Conservation (phyloP, 2,113 vertebrate genomes). For the Rostratula benghalensis region DNA sequence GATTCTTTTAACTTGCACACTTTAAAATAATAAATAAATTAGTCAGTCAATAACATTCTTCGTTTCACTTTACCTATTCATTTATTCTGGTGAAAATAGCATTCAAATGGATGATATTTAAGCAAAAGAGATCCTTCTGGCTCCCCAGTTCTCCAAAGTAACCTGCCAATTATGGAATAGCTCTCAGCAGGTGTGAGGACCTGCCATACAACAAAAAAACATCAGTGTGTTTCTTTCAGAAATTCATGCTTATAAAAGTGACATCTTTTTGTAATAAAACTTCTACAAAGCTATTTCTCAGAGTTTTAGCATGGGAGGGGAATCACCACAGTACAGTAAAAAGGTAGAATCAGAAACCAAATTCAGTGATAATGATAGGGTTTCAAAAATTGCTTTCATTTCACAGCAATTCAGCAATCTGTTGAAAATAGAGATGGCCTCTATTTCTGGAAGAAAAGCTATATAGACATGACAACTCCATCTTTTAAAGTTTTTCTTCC, state of each 20-base stretch:
- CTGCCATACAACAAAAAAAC: background rate
- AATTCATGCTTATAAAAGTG: background rate
- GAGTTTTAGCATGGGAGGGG: background rate
- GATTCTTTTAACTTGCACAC: background rate
- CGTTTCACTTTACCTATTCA: background rate
- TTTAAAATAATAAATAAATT: background rate
- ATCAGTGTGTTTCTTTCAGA: background rate
- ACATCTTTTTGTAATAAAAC: background rate
- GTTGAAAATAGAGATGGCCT: background rate
- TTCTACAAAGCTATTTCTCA: background rate
- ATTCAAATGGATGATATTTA: background rate
- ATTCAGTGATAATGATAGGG: background rate
- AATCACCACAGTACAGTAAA: background rate
- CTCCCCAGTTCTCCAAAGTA: background rate
- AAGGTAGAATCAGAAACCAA: background rate
- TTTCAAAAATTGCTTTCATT: background rate
- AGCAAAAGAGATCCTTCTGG: background rate
- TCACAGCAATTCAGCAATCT: background rate
- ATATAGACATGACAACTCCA: background rate
- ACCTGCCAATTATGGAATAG: background rate
- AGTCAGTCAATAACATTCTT: background rate
- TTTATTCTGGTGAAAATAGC: background rate
- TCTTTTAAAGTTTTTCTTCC: background rate
- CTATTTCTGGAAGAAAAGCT: background rate
- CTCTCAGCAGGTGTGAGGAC: accelerated